A percentile compares a stretch with the other conserved stretches of the same genome.
These are phyloP conservation scores for Diarsia mendica DNA, from an alignment of 2,888 invertebrate genomes.

Conservation along the genomic window DNA sequence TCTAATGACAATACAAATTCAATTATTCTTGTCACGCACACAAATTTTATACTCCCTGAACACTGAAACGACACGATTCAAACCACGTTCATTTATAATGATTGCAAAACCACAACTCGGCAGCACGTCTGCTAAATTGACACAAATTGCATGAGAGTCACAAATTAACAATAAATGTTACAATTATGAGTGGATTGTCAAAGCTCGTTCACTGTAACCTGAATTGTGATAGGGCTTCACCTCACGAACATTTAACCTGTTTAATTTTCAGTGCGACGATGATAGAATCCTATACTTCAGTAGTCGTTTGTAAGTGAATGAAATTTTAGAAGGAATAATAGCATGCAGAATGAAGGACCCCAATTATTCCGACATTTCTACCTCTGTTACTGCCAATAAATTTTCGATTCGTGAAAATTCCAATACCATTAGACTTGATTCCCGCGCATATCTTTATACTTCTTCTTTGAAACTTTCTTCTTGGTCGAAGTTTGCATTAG, in stretches of 20 bases:
- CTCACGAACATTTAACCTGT: constrained; percentile 63
- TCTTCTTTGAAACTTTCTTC: constrained; percentile 86
- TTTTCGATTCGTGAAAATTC: constrained; percentile 89
- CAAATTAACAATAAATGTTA: constrained; percentile 74
- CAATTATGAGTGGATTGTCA: constrained; percentile 64
- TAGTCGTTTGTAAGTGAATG: constrained; percentile 80
- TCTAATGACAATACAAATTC: constrained; percentile 65
- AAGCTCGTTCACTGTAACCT: constrained; percentile 67
- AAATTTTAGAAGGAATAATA: constrained; percentile 78
- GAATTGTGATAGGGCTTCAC: constrained; percentile 61
- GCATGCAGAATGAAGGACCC: constrained; percentile 84
- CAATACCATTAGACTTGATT: constrained; percentile 85
- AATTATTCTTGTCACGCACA: constrained; percentile 75
- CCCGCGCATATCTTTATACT: constrained; percentile 86
- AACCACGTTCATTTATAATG: constrained; percentile 75
- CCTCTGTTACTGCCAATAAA: constrained; percentile 76
- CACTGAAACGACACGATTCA: constrained; percentile 76
- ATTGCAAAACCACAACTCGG: constrained; percentile 76
- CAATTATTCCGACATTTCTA: constrained; percentile 77
- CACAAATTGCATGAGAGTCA: constrained; percentile 86
- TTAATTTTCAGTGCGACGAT: constrained; percentile 72
- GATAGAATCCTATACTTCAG: constrained; percentile 66
- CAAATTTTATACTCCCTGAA: constrained; percentile 73
- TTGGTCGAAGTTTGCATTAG: constrained; percentile 89
- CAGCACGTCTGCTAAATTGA: constrained; percentile 81